These are phyloP conservation scores for Blennius ocellaris DNA, from an alignment of 2,113 vertebrate species.

Conservation along the genomic window DNA sequence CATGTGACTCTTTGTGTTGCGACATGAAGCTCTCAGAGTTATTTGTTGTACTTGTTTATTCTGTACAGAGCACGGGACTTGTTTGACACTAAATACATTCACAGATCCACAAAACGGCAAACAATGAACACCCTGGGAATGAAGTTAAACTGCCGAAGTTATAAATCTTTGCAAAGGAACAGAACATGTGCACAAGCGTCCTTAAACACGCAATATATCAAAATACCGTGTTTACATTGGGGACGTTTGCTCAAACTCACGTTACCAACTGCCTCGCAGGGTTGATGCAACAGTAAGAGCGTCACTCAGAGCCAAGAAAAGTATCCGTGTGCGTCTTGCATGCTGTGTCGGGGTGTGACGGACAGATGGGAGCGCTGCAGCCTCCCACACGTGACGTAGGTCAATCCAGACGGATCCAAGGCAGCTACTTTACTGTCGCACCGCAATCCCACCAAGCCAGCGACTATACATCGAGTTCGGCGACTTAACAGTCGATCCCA, in stretches of 20 bases:
- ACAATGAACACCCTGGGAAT: too few species aligned
- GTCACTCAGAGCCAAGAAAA: neutral
- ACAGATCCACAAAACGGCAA: neutral
- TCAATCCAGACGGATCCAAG: constrained; percentile 37
- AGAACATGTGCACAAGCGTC: neutral
- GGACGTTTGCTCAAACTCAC: constrained; percentile 46
- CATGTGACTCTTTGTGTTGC: too few species aligned
- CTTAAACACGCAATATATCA: neutral
- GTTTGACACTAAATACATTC: neutral
- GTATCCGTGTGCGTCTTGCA: constrained; percentile 18
- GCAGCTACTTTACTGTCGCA: constrained; percentile 14
- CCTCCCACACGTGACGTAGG: constrained; percentile 49
- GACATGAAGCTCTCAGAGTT: too few species aligned
- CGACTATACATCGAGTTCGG: too few species aligned
- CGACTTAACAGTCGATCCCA: neutral
- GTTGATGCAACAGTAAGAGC: neutral
- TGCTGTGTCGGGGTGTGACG: constrained; percentile 6
- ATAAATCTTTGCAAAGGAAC: too few species aligned
- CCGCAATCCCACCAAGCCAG: too few species aligned
- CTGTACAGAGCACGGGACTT: neutral
- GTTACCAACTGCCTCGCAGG: constrained; percentile 27
- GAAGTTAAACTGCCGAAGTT: too few species aligned
- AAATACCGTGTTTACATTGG: neutral
- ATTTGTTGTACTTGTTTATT: too few species aligned
- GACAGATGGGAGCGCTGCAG: constrained; percentile 56